A percentile compares a stretch with the other conserved stretches of the same genome.
These are phyloP conservation scores for Achroia grisella DNA, from an alignment of 1,140 invertebrate genomes.

Conservation along the genomic window DNA sequence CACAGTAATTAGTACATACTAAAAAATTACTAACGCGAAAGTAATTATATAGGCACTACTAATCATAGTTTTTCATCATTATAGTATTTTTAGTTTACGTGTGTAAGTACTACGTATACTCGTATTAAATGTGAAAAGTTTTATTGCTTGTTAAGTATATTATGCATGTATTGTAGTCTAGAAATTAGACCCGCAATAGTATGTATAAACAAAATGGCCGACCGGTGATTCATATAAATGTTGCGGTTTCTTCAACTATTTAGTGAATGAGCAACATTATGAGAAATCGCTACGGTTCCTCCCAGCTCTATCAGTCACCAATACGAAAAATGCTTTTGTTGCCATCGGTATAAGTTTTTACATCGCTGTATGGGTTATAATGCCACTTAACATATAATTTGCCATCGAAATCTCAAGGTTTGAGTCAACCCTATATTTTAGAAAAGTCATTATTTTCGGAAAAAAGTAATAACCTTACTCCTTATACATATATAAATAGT, in stretches of 20 bases:
- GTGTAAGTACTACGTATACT: no score
- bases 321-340: slow-evolving; percentile 23
- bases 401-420: slow-evolving; percentile 19
- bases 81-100: no score
- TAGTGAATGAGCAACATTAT: slow-evolving; percentile 18
- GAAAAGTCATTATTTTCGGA: slow-evolving; percentile 17
- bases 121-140: no score
- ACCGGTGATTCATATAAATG: slow-evolving; percentile 20
- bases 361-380: slow-evolving; percentile 18
- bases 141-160: no score
- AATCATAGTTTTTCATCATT: no score
- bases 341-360: slow-evolving; percentile 26
- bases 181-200: no score
- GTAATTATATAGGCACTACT: no score
- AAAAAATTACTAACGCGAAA: no score
- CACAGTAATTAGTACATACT: no score
- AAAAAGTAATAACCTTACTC: neutral
- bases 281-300: slow-evolving; percentile 13
- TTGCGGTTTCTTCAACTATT: slow-evolving; percentile 27
- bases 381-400: slow-evolving; percentile 29
- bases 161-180: no score
- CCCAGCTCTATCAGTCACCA: slow-evolving; percentile 18
- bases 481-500: neutral
- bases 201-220: slow-evolving; percentile 18
- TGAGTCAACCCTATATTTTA: slow-evolving; percentile 26